These are phyloP conservation scores for Terebella lapidaria DNA, from an alignment of 2,888 invertebrate species.

Conservation along the genomic window DNA sequence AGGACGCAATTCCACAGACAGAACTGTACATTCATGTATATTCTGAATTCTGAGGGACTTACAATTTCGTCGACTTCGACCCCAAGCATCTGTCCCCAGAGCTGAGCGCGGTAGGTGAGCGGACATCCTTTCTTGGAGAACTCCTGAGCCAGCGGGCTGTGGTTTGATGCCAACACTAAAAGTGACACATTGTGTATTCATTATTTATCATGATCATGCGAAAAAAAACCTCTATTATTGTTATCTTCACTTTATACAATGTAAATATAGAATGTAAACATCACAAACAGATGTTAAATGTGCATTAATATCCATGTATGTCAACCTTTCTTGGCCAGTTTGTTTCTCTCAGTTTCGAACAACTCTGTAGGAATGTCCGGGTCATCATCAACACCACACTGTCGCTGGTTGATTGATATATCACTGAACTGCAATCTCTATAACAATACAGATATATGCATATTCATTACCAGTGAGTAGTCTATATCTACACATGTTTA, in stretches of 20 bases:
- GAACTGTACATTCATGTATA: not conserved
- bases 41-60: conserved; percentile 22
- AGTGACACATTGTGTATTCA: too few species aligned
- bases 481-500: too few species aligned
- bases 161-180: conserved; percentile 68
- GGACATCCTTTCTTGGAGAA: conserved; percentile 82
- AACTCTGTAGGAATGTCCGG: conserved; percentile 58
- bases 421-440: conserved; percentile 70
- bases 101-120: conserved; percentile 69
- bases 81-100: conserved; percentile 84
- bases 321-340: conserved; percentile 52
- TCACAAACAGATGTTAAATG: too few species aligned
- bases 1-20: not conserved
- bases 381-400: conserved; percentile 67
- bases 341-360: conserved; percentile 54
- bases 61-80: conserved; percentile 62
- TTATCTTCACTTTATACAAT: too few species aligned
- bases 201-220: too few species aligned
- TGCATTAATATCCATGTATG: too few species aligned
- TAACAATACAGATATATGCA: conserved; percentile 25
- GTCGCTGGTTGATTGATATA: conserved; percentile 71
- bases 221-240: too few species aligned
- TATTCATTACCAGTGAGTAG: not conserved
- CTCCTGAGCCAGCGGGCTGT: conserved; percentile 85
- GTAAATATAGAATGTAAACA: too few species aligned